phyloP scores from a whole-genome alignment of 2,113 vertebrate species.

The Chitala chitala region DNA sequence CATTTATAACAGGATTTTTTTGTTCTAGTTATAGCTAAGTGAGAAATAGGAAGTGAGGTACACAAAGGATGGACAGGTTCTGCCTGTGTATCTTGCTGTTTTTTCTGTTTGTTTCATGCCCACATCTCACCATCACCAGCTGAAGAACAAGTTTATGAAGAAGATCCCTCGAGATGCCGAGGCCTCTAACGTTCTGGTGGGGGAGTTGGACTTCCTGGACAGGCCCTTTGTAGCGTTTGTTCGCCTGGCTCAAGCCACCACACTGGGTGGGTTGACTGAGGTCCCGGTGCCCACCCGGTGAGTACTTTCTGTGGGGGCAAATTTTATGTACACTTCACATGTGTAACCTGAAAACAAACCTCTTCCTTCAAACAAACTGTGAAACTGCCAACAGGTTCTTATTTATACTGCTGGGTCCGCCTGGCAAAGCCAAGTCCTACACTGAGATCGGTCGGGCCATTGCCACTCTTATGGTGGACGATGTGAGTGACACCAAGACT shows the following conservation, averaged over 20 bases:
- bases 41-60: not conserved
- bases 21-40: not conserved
- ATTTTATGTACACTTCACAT: not conserved
- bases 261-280: constrained; percentile 89
- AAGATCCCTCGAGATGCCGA: constrained; percentile 97
- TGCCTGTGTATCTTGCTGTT: not conserved
- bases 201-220: constrained; percentile 91
- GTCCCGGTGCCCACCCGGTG: constrained; percentile 95
- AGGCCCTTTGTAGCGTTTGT: constrained; percentile 95
- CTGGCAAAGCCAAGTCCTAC: constrained; percentile 90
- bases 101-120: not conserved
- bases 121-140: constrained; percentile 48
- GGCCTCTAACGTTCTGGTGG: constrained; percentile 92
- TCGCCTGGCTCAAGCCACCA: constrained; percentile 83
- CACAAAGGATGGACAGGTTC: too few species aligned
- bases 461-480: constrained; percentile 93
- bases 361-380: not conserved
- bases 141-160: constrained; percentile 98
- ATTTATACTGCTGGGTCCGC: constrained; percentile 88
- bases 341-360: not conserved
- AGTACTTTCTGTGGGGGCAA: not conserved
- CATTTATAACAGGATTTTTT: not conserved
- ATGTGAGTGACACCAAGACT: constrained; percentile 79
- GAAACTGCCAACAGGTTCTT: constrained; percentile 72
- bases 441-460: constrained; percentile 95